Conservation (phyloP, 2,888 invertebrate genomes). For the Camptogramma bilineatum region DNA sequence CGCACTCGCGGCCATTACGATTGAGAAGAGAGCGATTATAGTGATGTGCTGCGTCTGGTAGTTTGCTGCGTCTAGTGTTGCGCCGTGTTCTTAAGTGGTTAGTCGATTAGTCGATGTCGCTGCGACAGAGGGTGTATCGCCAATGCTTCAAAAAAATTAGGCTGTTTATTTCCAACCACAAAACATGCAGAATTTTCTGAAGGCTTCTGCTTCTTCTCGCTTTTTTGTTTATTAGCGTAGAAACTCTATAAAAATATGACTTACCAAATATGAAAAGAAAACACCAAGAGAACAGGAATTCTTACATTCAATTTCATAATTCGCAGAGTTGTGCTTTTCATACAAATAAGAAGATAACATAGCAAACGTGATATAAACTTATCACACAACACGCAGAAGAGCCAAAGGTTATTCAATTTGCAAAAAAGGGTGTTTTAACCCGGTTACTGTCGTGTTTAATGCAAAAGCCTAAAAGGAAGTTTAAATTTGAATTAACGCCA, state of each 20-base stretch:
- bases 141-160: not conserved
- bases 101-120: too few relatives aligned
- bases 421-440: constrained; percentile 18
- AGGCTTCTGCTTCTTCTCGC: too few relatives aligned
- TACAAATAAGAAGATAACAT: not conserved
- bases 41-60: too few relatives aligned
- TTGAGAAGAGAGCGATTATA: too few relatives aligned
- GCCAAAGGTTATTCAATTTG: constrained; percentile 11
- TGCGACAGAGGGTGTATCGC: too few relatives aligned
- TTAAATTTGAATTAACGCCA: constrained; percentile 20
- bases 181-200: not conserved
- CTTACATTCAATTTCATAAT: too few relatives aligned
- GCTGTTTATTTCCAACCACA: not conserved
- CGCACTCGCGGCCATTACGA: too few relatives aligned
- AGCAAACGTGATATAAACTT: not conserved
- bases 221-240: too few relatives aligned
- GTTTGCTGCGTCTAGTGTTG: too few relatives aligned
- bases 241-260: too few relatives aligned
- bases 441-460: constrained; percentile 17
- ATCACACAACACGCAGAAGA: constrained; percentile 3
- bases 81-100: too few relatives aligned
- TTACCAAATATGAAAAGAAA: not conserved
- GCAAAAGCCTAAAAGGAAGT: constrained; percentile 20
- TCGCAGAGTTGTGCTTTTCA: not conserved
- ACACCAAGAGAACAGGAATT: too few relatives aligned